Conservation (phyloP, 2,888 invertebrate species). For the Drosophila acutilabella region DNA sequence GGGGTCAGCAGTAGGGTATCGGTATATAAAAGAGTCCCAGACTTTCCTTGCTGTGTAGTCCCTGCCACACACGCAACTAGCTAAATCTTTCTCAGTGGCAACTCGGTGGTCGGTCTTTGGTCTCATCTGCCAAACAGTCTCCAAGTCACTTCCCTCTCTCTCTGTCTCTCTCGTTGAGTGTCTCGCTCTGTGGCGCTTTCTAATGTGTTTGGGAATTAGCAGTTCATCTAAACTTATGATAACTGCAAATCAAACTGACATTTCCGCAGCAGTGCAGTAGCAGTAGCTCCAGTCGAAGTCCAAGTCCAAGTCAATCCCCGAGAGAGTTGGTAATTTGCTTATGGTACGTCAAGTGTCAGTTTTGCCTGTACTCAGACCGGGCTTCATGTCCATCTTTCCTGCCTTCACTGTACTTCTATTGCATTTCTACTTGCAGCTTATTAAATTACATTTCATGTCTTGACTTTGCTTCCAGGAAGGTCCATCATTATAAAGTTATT, state of each 20-base stretch:
- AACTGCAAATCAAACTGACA: conserved; percentile 81
- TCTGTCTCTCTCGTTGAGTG: conserved; percentile 11
- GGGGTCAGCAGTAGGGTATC: no score
- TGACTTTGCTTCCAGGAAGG: conserved; percentile 57
- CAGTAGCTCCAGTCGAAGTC: conserved; percentile 12
- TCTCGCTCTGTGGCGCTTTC: conserved; percentile 62
- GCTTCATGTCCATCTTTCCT: conserved; percentile 58
- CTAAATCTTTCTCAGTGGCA: conserved; percentile 14
- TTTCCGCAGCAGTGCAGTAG: conserved; percentile 70
- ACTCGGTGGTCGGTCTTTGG: conserved; percentile 31
- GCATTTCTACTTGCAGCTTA: conserved; percentile 58
- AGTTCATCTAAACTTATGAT: conserved; percentile 81
- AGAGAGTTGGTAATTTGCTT: conserved; percentile 59
- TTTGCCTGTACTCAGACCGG: conserved; percentile 17
- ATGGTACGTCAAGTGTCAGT: conserved; percentile 57
- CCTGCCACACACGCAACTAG: conserved; percentile 29
- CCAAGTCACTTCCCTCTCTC: conserved; percentile 8
- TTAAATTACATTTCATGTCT: conserved; percentile 74
- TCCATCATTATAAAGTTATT: conserved; percentile 80
- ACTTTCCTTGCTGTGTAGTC: neutral
- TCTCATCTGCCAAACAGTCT: conserved; percentile 27
- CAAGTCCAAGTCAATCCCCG: conserved; percentile 24
- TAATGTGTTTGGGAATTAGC: conserved; percentile 81
- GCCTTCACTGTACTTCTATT: conserved; percentile 9
- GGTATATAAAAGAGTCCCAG: no score